Evolutionary conservation across 2,888 invertebrate species (phyloP), one percentile per base, ranked within the genome.

Genomic region (Rhagonycha lutea): DNA sequence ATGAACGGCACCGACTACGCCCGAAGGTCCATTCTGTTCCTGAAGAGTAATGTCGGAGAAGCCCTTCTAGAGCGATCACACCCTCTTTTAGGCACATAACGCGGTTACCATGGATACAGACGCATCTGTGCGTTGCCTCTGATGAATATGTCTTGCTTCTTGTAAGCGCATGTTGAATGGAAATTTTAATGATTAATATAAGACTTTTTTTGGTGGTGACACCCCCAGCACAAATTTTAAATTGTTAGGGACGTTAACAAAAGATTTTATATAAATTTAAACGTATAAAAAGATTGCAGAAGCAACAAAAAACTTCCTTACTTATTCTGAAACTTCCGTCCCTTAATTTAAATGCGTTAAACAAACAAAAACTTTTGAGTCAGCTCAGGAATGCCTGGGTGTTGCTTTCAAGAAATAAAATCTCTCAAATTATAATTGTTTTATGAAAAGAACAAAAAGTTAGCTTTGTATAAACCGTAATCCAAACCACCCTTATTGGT

Each of bases 41-140:
- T 74, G 79, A 69, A 70, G 76, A 72, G 61, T 61, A 61, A 24
- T 72, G 69, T 74, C 77, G 70, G 75, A 76, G 75, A 78, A 76
- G 69, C 80, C 80, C 79, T 73, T 73, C 79, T 74, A 72, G 79
- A 80, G 80, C 81, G 81, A 81, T 75, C 79, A 79, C 79, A 77
- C 79, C 79, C 83, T 83, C 82, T 80, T 77, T 79, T 81, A 82
- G 26, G 80, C 81, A 81, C 80, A 80, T 82, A 81, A 81, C 81
- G 82, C 82, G 84, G 47, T 85, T 80, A 68, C 83, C 81, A 83
- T 83, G 82, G 81, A 77, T 81, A 85, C 84, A 82, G 84, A 83
- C 84, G 83, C 84, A 84, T 85, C 84, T 83, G 82, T 83, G 81
- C 81, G 70, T 74, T 65, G 29, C 77, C 69, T 69, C 70, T 74